A percentile compares a stretch with the other conserved stretches of the same genome.
Evolutionary conservation across 30 jellyfish, hydroid and myxozoan genomes (phyloP).

Genomic region (Hydractinia symbiolongicarpus): DNA sequence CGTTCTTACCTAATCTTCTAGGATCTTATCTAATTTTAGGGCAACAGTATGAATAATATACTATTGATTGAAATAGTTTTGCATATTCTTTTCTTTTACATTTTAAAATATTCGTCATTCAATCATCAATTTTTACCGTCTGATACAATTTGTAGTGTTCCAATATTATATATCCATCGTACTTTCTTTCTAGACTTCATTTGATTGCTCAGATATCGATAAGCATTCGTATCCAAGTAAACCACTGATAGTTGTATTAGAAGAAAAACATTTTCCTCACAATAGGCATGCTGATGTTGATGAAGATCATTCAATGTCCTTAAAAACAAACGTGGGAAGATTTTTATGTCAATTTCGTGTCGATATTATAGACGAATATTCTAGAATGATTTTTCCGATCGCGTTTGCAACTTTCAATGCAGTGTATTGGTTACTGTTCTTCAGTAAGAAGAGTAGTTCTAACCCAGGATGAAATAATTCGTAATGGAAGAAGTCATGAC

Average conservation of each 20-base stretch:
- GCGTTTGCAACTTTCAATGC: constrained; percentile 79
- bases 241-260: constrained; percentile 75
- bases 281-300: constrained; percentile 35
- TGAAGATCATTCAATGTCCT: constrained; percentile 37
- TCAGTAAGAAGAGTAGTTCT: constrained; percentile 41
- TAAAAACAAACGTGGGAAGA: constrained; percentile 44
- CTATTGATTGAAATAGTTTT: too few relatives aligned
- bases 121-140: too few relatives aligned
- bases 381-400: constrained; percentile 75
- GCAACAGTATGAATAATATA: too few relatives aligned
- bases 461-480: background rate
- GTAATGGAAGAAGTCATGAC: too few relatives aligned
- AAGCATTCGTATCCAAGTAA: background rate
- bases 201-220: background rate
- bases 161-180: background rate
- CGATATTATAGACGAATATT: constrained; percentile 81
- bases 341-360: constrained; percentile 58
- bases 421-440: constrained; percentile 92
- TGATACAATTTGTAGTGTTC: too few relatives aligned
- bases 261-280: constrained; percentile 52
- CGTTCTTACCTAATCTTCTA: too few relatives aligned
- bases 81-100: too few relatives aligned
- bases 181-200: background rate
- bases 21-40: too few relatives aligned
- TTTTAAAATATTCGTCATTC: too few relatives aligned